phyloP scores from a whole-genome alignment of 2,888 invertebrate species.

The Slavum lentiscoides region DNA sequence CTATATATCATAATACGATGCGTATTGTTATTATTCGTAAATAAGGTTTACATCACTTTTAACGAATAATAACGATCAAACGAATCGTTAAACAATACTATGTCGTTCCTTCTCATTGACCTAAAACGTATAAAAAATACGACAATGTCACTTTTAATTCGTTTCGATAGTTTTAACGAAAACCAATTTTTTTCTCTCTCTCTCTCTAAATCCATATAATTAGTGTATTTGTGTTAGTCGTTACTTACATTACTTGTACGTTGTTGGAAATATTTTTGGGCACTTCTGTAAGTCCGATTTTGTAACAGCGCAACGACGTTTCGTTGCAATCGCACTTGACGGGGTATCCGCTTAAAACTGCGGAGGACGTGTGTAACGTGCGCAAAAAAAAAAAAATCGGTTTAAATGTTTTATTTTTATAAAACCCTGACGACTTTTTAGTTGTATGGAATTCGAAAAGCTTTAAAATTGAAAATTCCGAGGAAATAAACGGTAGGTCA shows the following conservation, averaged over 20 bases:
- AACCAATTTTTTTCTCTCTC: too few relatives aligned
- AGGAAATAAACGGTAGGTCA: neutral
- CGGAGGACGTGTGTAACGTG: neutral
- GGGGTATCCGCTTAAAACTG: slow-evolving; percentile 27
- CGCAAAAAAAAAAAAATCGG: neutral
- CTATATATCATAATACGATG: too few relatives aligned
- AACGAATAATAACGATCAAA: slow-evolving; percentile 23
- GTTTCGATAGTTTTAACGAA: neutral
- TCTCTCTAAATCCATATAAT: too few relatives aligned
- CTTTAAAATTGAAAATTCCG: neutral
- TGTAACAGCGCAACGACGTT: slow-evolving; percentile 16
- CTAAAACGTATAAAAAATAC: slow-evolving; percentile 4
- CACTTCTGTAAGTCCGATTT: slow-evolving; percentile 1
- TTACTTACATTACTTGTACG: slow-evolving; percentile 29
- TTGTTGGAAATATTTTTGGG: slow-evolving; percentile 23
- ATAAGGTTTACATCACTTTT: slow-evolving; percentile 8
- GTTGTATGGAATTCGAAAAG: neutral
- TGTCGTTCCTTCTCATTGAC: slow-evolving; percentile 12
- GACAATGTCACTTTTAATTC: neutral
- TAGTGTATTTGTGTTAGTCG: too few relatives aligned
- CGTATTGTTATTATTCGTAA: neutral
- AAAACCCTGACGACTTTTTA: neutral
- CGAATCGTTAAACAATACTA: slow-evolving; percentile 20
- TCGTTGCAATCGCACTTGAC: slow-evolving; percentile 8
- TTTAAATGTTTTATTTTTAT: neutral